A percentile compares a stretch with the other conserved stretches of the same genome.
Evolutionary conservation across 1,140 invertebrate species (phyloP).

Genomic region (Drosophila aff.): DNA sequence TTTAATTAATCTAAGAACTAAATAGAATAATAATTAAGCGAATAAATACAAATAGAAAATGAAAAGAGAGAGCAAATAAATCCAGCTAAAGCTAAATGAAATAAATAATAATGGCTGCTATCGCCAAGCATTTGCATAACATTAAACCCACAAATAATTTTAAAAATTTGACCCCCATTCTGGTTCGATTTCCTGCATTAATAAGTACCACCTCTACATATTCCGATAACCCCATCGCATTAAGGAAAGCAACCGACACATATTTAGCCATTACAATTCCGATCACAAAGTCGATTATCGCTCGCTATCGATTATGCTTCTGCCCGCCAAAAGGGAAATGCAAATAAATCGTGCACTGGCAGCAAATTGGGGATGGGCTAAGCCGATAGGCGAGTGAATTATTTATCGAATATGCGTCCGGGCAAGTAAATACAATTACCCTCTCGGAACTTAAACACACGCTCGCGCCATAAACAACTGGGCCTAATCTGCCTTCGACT

Average conservation of each 20-base stretch:
- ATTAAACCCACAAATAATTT: neutral
- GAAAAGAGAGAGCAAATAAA: too few species aligned
- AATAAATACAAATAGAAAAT: neutral
- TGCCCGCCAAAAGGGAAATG: conserved; percentile 4
- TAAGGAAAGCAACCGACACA: neutral
- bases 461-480: conserved; percentile 42
- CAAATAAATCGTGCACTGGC: conserved; percentile 30
- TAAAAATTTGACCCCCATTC: neutral
- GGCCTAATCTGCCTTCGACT: conserved; percentile 41
- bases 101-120: neutral
- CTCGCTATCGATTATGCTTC: conserved; percentile 16
- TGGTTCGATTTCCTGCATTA: neutral
- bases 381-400: conserved; percentile 51
- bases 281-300: conserved; percentile 12
- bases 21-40: neutral
- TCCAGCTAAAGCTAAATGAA: too few species aligned
- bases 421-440: conserved; percentile 50
- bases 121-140: neutral
- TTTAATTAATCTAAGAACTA: too few species aligned
- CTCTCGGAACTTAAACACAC: conserved; percentile 26
- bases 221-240: neutral
- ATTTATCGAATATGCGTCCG: conserved; percentile 49
- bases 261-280: conserved; percentile 5
- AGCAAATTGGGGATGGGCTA: conserved; percentile 12
- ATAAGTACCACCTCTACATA: neutral